A percentile compares a stretch with the other conserved stretches of the same genome.
Conservation (phyloP, 23 tunicate species). For the Oikopleura vanhoeffeni region DNA sequence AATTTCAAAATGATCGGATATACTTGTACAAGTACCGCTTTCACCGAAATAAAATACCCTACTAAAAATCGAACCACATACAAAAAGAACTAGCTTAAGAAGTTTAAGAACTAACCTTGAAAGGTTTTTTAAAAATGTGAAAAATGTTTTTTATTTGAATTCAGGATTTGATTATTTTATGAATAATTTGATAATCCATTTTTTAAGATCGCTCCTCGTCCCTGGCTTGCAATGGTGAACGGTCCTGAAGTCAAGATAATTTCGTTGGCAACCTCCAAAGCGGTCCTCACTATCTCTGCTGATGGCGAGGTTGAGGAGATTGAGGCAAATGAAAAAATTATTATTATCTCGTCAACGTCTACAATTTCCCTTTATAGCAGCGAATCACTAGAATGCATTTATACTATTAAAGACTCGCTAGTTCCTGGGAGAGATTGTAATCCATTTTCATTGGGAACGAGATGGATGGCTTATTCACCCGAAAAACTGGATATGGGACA, state of each 20-base stretch:
- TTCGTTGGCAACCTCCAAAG: background rate
- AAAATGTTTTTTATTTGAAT: too few species aligned
- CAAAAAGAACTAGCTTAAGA: too few species aligned
- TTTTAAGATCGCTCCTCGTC: too few species aligned
- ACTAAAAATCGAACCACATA: too few species aligned
- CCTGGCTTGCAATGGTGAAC: background rate
- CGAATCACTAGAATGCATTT: background rate
- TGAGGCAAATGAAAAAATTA: background rate
- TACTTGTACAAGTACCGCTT: too few species aligned
- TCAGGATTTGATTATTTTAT: too few species aligned
- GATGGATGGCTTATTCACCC: conserved; percentile 85
- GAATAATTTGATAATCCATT: too few species aligned
- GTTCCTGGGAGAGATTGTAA: conserved; percentile 17
- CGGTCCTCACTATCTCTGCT: background rate
- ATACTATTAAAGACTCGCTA: background rate
- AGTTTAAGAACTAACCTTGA: too few species aligned
- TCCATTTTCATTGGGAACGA: conserved; percentile 43
- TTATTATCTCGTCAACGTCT: background rate
- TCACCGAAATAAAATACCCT: too few species aligned
- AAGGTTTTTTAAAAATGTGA: too few species aligned
- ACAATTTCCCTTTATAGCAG: background rate
- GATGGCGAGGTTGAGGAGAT: background rate
- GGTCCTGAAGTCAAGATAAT: background rate
- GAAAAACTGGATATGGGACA: conserved; percentile 24
- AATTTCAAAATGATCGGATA: too few species aligned